Evolutionary conservation across 2,888 invertebrate genomes (phyloP), one percentile per base, ranked within the genome.

Genomic region (Protonemura montana): DNA sequence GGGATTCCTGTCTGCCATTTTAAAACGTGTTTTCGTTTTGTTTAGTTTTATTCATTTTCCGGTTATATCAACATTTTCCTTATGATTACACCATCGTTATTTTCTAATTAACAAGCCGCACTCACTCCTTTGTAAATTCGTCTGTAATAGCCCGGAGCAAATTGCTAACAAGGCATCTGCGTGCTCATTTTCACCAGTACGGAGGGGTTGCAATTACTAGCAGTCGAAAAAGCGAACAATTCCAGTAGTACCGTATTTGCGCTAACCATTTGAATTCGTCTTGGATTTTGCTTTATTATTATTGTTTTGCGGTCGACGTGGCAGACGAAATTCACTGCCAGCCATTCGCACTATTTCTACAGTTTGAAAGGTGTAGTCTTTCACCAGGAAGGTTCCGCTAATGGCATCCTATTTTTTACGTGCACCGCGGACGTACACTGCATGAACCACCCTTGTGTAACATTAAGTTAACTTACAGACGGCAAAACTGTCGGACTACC

Each of bases 321-420:
- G 35, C 10, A 10, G 10, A 35, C 35, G 35, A 3, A 35, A 35
- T 35, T 35, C 59, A 10, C 16, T 59, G 59, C 59, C 59, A 59
- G 59, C 21, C 59, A 59, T 59, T 59, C 59, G 21, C 59, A 59
- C 59, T 59, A 59, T 59, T 59, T 59, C 21, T 21, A 21, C 59
- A 59, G 59, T 59, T 59, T 59, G 59, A 59, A 59, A 59, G 59
- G 59, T 59, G 59, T 59, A 59, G 59, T 59, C 59, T 59, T 59
- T 59, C 59, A 59, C 59, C 59, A 13, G 27, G 28, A 78, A 78
- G 25, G 27, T 81, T 81, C 29, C 16, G 29, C 81, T 81, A 81
- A 81, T 81, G 81, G 81, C 81, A n/a, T 5, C 28, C 81, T 28
- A 81, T 76, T 84, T 84, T 84, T 84, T 84, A 84, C 84, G 84